These are phyloP conservation scores for Hycleus phaleratus DNA, from an alignment of 1,140 invertebrate species.

Conservation along the genomic window DNA sequence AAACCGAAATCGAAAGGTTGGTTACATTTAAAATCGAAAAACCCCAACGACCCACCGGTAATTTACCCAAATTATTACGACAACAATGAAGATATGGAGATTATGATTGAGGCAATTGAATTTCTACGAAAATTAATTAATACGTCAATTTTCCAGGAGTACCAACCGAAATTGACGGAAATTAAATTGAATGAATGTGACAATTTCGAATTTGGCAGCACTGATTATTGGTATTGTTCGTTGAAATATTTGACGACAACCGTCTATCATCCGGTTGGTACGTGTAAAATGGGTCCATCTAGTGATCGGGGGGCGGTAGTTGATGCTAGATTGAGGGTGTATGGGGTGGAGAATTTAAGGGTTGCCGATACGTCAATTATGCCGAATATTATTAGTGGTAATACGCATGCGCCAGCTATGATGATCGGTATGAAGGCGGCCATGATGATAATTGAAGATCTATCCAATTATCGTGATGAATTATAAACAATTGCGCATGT, in stretches of 20 bases:
- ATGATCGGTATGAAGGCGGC: constrained; percentile 69
- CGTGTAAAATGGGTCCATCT: constrained; percentile 54
- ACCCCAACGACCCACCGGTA: constrained; percentile 57
- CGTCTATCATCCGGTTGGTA: constrained; percentile 52
- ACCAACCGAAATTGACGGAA: constrained; percentile 49
- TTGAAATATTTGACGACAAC: constrained; percentile 53
- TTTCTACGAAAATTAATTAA: constrained; percentile 30
- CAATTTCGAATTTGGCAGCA: constrained; percentile 49
- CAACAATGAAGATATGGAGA: constrained; percentile 42
- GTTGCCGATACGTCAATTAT: constrained; percentile 71
- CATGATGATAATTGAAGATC: constrained; percentile 56
- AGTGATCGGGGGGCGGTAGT: constrained; percentile 50
- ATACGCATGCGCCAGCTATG: constrained; percentile 64
- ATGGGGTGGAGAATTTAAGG: constrained; percentile 47
- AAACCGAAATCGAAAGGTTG: constrained; percentile 59
- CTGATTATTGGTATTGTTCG: constrained; percentile 59
- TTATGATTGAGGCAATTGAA: constrained; percentile 41
- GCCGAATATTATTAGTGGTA: constrained; percentile 59
- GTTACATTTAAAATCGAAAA: constrained; percentile 46
- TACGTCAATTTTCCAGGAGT: constrained; percentile 37
- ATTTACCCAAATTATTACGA: constrained; percentile 63
- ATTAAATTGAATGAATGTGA: constrained; percentile 55
- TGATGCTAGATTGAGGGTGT: constrained; percentile 43
- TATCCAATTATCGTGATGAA: constrained; percentile 22
- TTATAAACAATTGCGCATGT: background rate